phyloP scores from a whole-genome alignment of 2,888 invertebrate genomes.

The Nematopogon swammerdamellus region DNA sequence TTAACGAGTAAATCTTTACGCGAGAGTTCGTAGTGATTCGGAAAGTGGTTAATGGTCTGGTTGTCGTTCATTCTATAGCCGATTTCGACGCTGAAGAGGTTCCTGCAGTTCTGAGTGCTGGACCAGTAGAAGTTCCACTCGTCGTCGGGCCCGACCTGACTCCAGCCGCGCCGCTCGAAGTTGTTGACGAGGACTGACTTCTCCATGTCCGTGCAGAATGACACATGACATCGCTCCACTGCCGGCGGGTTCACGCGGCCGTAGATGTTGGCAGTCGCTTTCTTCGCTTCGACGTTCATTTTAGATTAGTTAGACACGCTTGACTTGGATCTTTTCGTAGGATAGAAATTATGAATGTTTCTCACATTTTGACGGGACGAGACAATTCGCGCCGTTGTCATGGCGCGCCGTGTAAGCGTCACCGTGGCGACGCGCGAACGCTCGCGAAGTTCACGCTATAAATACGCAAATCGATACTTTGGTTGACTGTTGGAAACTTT shows the following conservation, averaged over 20 bases:
- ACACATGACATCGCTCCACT: conserved; percentile 51
- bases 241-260: conserved; percentile 37
- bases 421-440: too few species aligned
- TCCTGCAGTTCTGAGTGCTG: conserved; percentile 85
- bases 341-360: too few species aligned
- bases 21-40: conserved; percentile 93
- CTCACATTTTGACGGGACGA: too few species aligned
- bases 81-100: conserved; percentile 87
- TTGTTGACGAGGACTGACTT: conserved; percentile 90
- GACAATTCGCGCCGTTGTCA: too few species aligned
- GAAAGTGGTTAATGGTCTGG: conserved; percentile 94
- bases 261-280: conserved; percentile 35
- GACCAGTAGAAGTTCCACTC: conserved; percentile 98
- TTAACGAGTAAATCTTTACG: conserved; percentile 95
- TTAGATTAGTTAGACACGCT: conserved; percentile 1
- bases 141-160: conserved; percentile 82
- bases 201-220: conserved; percentile 85
- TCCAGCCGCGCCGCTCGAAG: conserved; percentile 91
- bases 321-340: too few species aligned
- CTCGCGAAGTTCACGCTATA: too few species aligned
- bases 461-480: too few species aligned
- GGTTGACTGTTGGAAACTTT: too few species aligned
- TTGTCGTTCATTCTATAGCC: conserved; percentile 91
- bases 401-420: too few species aligned
- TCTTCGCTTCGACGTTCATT: conserved; percentile 35